These are phyloP conservation scores for Drosophila athabasca DNA, from an alignment of 1,140 invertebrate species.

Conservation along the genomic window DNA sequence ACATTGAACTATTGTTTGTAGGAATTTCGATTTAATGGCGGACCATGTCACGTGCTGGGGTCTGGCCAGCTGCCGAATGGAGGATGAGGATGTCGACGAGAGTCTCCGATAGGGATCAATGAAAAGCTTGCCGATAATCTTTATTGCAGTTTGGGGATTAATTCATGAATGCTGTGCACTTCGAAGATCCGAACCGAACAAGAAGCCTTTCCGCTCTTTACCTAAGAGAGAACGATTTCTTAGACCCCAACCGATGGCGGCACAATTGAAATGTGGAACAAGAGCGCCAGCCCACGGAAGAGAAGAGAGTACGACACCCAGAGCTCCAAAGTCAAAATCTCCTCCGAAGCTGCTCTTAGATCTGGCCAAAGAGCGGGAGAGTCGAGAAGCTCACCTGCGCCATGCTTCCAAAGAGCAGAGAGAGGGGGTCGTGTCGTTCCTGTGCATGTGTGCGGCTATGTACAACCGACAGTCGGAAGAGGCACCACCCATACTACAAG, in stretches of 20 bases:
- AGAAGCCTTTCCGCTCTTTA: slow-evolving; percentile 5
- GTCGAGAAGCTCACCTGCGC: slow-evolving; percentile 61
- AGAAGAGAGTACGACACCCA: background rate
- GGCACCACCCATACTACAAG: slow-evolving; percentile 9
- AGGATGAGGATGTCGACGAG: background rate
- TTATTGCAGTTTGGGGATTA: background rate
- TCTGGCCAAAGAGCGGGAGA: slow-evolving; percentile 44
- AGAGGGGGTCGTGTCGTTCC: background rate
- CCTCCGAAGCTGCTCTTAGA: slow-evolving; percentile 48
- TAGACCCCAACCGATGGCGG: slow-evolving; percentile 2
- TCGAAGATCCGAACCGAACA: background rate
- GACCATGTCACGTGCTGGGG: slow-evolving; percentile 47
- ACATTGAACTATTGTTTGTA: slow-evolving; percentile 20
- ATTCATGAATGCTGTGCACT: background rate
- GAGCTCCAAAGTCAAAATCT: too few species aligned
- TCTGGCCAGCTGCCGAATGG: slow-evolving; percentile 21
- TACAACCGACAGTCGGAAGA: slow-evolving; percentile 3
- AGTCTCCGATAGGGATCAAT: slow-evolving; percentile 28
- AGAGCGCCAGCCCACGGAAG: slow-evolving; percentile 13
- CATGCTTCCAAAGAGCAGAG: slow-evolving; percentile 11
- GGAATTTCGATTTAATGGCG: slow-evolving; percentile 20
- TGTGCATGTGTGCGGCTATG: background rate
- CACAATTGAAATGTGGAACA: slow-evolving; percentile 60
- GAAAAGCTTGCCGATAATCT: slow-evolving; percentile 24
- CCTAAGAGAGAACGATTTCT: slow-evolving; percentile 17